Conservation (phyloP, 2,888 invertebrate species). For the Pachycephus smyrnensis region DNA sequence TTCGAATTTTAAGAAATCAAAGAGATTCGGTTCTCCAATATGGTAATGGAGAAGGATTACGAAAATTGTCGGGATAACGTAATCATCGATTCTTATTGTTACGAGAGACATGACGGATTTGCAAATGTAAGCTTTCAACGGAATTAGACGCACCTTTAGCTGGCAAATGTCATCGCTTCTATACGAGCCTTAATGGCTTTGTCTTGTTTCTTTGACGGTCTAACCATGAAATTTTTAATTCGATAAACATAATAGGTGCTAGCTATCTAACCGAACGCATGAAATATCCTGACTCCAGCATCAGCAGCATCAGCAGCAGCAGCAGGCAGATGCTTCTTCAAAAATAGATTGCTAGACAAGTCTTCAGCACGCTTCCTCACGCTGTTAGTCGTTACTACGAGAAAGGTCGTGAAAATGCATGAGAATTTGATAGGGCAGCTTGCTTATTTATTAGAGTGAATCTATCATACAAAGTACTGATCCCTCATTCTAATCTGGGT, state of each 20-base stretch:
- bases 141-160: background rate
- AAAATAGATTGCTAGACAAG: constrained; percentile 26
- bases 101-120: background rate
- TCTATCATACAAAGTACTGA: background rate
- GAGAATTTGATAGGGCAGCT: background rate
- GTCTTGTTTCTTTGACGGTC: background rate
- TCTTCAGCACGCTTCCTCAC: constrained; percentile 9
- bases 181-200: background rate
- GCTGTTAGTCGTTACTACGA: constrained; percentile 16
- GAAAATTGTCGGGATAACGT: background rate
- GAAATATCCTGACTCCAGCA: background rate
- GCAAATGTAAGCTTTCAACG: background rate
- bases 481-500: background rate
- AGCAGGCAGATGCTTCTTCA: constrained; percentile 2
- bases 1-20: background rate
- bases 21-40: background rate
- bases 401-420: constrained; percentile 6
- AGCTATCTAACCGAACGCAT: background rate
- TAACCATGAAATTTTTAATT: background rate
- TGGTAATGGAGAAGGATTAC: background rate
- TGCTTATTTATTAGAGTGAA: background rate
- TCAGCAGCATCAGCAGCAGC: no score
- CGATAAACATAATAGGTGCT: background rate
- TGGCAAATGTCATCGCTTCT: background rate
- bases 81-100: background rate